Evolutionary conservation across 2,888 invertebrate genomes (phyloP).

Genomic region (Meiosimyza platycephala): DNA sequence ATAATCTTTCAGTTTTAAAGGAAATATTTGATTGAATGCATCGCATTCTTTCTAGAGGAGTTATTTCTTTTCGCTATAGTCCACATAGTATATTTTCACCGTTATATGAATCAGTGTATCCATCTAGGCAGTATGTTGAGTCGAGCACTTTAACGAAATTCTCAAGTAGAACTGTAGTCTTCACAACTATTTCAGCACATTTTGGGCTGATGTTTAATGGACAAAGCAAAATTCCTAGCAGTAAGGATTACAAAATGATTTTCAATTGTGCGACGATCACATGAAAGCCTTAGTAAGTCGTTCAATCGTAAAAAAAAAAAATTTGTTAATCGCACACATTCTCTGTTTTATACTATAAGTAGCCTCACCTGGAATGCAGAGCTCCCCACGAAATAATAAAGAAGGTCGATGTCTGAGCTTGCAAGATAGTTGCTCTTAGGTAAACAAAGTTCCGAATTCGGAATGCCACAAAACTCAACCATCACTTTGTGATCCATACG

Average conservation of each 20-base stretch:
- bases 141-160: constrained; percentile 23
- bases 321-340: background rate
- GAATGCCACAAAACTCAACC: constrained; percentile 25
- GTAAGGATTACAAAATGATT: constrained; percentile 24
- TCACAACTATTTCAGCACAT: constrained; percentile 19
- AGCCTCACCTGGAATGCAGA: constrained; percentile 31
- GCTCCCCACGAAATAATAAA: constrained; percentile 34
- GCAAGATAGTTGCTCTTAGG: constrained; percentile 21
- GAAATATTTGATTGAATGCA: constrained; percentile 1
- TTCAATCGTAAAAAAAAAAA: background rate
- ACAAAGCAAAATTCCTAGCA: constrained; percentile 3
- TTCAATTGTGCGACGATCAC: constrained; percentile 22
- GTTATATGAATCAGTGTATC: too few species aligned
- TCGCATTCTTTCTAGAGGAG: background rate
- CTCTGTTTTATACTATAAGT: background rate
- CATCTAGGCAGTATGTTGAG: background rate
- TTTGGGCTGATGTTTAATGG: constrained; percentile 10
- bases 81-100: background rate
- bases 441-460: constrained; percentile 8
- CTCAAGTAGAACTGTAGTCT: constrained; percentile 2
- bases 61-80: background rate
- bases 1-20: background rate
- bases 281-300: background rate
- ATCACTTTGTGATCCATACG: background rate
- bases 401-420: constrained; percentile 21